A percentile compares a stretch with the other conserved stretches of the same genome.
phyloP scores from a whole-genome alignment of 64 coral and sea anemone genomes.

The Porites lutea region DNA sequence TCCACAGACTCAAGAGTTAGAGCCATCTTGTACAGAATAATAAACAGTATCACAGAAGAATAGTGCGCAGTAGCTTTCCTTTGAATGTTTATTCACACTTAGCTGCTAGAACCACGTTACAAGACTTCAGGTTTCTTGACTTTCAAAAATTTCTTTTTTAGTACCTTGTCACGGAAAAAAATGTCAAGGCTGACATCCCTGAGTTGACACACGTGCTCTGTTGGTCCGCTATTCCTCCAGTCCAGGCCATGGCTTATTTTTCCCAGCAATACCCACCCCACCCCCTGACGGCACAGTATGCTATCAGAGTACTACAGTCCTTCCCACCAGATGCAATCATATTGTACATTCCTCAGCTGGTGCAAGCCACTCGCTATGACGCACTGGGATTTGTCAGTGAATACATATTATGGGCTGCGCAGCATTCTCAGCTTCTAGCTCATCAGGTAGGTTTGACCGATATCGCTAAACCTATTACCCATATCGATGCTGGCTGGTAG shows the following conservation, averaged over 20 bases:
- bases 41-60: too few species aligned
- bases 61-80: too few species aligned
- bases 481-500: too few species aligned
- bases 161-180: slow-evolving; percentile 92
- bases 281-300: slow-evolving; percentile 95
- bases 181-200: slow-evolving; percentile 87
- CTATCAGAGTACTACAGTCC: slow-evolving; percentile 90
- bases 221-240: slow-evolving; percentile 93
- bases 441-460: slow-evolving; percentile 81
- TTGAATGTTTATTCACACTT: too few species aligned
- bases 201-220: slow-evolving; percentile 88
- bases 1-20: too few species aligned
- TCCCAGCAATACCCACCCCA: slow-evolving; percentile 96
- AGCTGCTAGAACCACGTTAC: too few species aligned
- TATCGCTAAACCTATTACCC: too few species aligned
- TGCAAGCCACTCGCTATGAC: slow-evolving; percentile 94
- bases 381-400: slow-evolving; percentile 90
- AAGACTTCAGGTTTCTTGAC: too few species aligned
- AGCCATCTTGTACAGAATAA: too few species aligned
- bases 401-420: slow-evolving; percentile 97
- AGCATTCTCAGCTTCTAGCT: slow-evolving; percentile 91
- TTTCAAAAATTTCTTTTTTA: neutral
- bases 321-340: slow-evolving; percentile 95
- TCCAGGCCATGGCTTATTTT: slow-evolving; percentile 93
- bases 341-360: slow-evolving; percentile 94